Base-by-base conservation (phyloP, 2,797 vertebrate species). In the Pampus argenteus region DNA sequence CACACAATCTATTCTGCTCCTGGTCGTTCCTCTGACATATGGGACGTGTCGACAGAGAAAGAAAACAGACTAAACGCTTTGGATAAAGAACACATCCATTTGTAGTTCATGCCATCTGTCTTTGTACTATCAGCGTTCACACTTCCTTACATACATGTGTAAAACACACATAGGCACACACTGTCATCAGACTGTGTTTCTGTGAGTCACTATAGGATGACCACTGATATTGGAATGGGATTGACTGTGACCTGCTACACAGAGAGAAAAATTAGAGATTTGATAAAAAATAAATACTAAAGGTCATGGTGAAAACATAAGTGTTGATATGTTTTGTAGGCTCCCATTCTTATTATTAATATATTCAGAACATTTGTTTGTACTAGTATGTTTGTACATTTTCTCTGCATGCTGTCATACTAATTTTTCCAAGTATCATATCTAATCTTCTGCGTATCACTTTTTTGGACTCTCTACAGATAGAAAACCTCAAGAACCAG, bases 1-100 rank as follows among this genome's bases (percentile, higher is more conserved):
- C 5, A 56, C 42, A 34, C 36, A 55, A 58, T 47, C 61, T 28
- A 45, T 64, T 66, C 50, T 52, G 52, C 34, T 62, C 2, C 69
- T 42, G 42, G 64, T 66, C 64, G 72, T 71, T 62, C 40, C 55
- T 78, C 74, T 47, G 66, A 86, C 75, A 75, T 81, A 82, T 61
- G 42, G 44, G 44, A 50, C 8, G 14, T 50, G 74, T 78, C 76
- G 82, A 14, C 52, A 14, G 28, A 38, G 42, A 58, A 49, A 48
- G 59, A 60, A 71, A 81, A 73, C 51, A 79, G 67, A 71, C 42
- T 55, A 60, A 86, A 59, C 2, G 10, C 34, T 76, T 69, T 13
- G 52, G 62, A 72, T 74, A 34, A 50, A 63, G 7, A 58, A 51
- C 75, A 29, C 34, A 1, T 10, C 36, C 38, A 47, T 38, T 74